phyloP scores from a whole-genome alignment of 2,888 invertebrate genomes.

The Seira musarum region DNA sequence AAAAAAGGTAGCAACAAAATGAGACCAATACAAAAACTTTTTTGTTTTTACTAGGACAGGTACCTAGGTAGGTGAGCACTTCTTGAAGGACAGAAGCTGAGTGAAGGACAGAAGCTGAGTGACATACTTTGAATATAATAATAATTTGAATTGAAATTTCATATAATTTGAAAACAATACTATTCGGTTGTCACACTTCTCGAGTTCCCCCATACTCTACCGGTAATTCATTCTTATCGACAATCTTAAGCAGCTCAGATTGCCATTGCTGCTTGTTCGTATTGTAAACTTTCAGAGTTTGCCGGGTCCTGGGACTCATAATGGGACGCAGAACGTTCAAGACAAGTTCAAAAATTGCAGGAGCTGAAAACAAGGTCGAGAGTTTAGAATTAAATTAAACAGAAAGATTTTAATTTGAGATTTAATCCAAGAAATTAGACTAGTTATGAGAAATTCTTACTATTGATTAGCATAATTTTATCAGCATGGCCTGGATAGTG shows the following conservation, averaged over 20 bases:
- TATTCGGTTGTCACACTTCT: slow-evolving; percentile 2
- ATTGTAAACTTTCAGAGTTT: slow-evolving; percentile 33
- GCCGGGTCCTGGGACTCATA: slow-evolving; percentile 25
- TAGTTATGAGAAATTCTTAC: slow-evolving; percentile 17
- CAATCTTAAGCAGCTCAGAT: not conserved
- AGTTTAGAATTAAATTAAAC: not conserved
- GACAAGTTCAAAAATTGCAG: slow-evolving; percentile 27
- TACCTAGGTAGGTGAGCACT: no score
- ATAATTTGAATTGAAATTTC: no score
- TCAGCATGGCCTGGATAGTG: slow-evolving; percentile 38
- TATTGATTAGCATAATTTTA: slow-evolving; percentile 41
- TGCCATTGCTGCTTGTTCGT: slow-evolving; percentile 32
- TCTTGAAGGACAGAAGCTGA: no score
- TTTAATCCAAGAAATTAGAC: not conserved
- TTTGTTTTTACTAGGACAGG: not conserved
- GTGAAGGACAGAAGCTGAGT: no score
- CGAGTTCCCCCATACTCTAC: slow-evolving; percentile 21
- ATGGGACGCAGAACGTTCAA: slow-evolving; percentile 25
- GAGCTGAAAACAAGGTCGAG: slow-evolving; percentile 10
- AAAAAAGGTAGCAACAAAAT: no score
- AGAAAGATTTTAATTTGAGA: not conserved
- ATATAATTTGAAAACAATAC: not conserved
- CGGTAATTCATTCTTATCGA: slow-evolving; percentile 13
- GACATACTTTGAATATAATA: no score
- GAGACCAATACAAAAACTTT: not conserved